Conservation (phyloP, 2,888 invertebrate species). For the Megastigmus dorsalis region DNA sequence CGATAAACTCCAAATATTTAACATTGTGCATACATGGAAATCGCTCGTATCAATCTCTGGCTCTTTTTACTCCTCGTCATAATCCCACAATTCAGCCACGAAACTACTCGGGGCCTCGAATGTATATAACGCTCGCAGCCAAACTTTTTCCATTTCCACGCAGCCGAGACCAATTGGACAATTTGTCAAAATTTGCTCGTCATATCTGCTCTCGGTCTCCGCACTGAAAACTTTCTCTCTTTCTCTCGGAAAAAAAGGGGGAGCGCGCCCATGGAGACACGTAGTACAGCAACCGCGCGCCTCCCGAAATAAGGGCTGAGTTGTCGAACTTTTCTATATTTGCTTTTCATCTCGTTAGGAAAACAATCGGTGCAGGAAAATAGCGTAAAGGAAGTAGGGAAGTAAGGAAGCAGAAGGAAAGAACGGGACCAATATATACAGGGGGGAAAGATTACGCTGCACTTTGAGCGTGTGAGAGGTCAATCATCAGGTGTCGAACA, state of each 20-base stretch:
- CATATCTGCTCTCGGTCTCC: not conserved
- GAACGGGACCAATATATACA: too few species aligned
- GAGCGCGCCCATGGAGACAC: too few species aligned
- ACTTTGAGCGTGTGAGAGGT: too few species aligned
- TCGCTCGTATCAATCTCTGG: too few species aligned
- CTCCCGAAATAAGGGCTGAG: not conserved
- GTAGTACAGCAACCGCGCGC: not conserved
- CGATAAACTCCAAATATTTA: too few species aligned
- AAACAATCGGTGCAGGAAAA: not conserved
- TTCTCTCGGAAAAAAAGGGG: not conserved
- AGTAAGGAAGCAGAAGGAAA: not conserved
- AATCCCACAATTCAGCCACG: too few species aligned
- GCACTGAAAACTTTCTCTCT: too few species aligned
- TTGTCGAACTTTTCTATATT: not conserved
- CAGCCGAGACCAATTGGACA: conserved; percentile 1
- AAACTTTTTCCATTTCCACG: not conserved
- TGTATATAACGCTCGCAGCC: not conserved
- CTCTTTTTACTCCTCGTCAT: too few species aligned
- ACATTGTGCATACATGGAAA: too few species aligned
- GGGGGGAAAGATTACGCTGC: too few species aligned
- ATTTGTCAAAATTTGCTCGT: conserved; percentile 26
- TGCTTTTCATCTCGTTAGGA: conserved; percentile 28
- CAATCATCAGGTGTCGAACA: conserved; percentile 4
- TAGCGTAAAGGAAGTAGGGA: not conserved
- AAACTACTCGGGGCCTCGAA: too few species aligned